Evolutionary conservation across 2,113 vertebrate species (phyloP).

Genomic region (Numida meleagris): DNA sequence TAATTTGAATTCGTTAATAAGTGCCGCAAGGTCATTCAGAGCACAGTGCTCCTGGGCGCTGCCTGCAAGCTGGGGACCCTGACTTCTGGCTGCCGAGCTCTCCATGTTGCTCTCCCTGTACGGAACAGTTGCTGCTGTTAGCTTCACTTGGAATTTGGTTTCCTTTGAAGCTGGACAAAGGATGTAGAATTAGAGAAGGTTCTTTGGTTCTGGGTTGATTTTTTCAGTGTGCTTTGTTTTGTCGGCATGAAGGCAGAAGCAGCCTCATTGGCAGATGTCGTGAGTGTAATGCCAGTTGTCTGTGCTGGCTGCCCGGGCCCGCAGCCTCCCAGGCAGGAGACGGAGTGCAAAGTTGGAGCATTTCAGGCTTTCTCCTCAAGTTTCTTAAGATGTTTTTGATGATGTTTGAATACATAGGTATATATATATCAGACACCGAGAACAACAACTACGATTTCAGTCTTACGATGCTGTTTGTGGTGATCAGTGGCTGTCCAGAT

Average conservation of each 20-base stretch:
- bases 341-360: neutral
- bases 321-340: neutral
- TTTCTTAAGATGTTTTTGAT: neutral
- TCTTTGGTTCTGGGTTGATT: neutral
- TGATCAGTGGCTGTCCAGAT: neutral
- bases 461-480: fast-evolving
- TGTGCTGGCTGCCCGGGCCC: neutral
- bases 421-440: neutral
- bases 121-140: neutral
- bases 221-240: neutral
- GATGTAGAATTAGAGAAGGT: neutral
- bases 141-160: neutral
- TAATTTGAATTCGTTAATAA: neutral
- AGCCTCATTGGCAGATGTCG: neutral
- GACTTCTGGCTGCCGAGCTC: neutral
- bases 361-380: neutral
- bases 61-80: neutral
- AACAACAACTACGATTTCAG: neutral
- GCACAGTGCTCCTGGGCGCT: neutral
- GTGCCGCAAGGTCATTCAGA: neutral
- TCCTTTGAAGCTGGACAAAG: neutral
- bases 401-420: neutral
- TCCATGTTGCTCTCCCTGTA: neutral
- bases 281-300: neutral
- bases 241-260: neutral